phyloP scores from a whole-genome alignment of 2,797 vertebrate genomes.

The Notolepis coatsorum region DNA sequence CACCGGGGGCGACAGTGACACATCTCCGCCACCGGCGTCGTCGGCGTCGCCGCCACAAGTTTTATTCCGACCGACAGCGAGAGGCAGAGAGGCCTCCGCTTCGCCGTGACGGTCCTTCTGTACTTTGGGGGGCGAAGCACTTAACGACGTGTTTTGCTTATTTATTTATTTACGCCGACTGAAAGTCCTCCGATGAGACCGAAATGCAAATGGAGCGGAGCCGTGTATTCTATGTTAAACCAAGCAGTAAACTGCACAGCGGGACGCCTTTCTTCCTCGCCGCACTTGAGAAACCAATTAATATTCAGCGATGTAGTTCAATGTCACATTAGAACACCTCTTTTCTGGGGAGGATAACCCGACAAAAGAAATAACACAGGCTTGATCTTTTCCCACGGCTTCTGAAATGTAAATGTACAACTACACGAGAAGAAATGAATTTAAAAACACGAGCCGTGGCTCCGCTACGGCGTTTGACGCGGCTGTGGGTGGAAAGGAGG shows the following conservation, averaged over 20 bases:
- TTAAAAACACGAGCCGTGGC: too few relatives aligned
- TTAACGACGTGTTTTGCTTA: slow-evolving; percentile 21
- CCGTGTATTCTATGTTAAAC: slow-evolving; percentile 35
- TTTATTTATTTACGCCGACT: slow-evolving; percentile 33
- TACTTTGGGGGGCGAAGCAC: slow-evolving; percentile 6
- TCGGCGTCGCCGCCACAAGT: slow-evolving; percentile 35
- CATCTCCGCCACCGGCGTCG: slow-evolving; percentile 51
- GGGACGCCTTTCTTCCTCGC: neutral
- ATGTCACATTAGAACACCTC: too few relatives aligned
- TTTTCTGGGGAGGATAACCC: too few relatives aligned
- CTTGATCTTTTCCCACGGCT: too few relatives aligned
- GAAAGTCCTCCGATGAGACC: slow-evolving; percentile 27
- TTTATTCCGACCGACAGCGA: slow-evolving; percentile 60
- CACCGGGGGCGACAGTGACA: slow-evolving; percentile 44
- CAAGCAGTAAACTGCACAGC: slow-evolving; percentile 8
- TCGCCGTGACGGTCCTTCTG: slow-evolving; percentile 23
- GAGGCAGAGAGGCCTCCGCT: slow-evolving; percentile 30
- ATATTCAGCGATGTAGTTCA: slow-evolving; percentile 13
- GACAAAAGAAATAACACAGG: too few relatives aligned
- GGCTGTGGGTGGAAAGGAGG: too few relatives aligned
- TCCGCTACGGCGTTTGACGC: too few relatives aligned
- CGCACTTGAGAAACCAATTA: slow-evolving; percentile 14
- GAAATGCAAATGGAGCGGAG: slow-evolving; percentile 27
- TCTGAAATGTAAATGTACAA: too few relatives aligned
- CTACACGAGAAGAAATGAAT: too few relatives aligned